Conservation (phyloP, 2,888 invertebrate species). For the Anagyrus pseudococci region DNA sequence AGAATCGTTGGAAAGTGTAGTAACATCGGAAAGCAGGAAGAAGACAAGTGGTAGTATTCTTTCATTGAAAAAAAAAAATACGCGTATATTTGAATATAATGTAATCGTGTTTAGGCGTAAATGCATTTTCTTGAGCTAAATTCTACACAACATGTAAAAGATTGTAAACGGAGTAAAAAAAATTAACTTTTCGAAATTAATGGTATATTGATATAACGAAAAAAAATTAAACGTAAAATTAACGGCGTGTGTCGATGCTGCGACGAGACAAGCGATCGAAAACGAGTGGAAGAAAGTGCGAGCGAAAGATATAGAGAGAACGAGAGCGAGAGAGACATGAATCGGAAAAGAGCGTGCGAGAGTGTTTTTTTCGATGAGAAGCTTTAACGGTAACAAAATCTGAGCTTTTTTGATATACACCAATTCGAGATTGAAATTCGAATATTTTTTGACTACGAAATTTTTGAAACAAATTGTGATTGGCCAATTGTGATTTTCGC, state of each 20-base stretch:
- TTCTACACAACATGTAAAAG: constrained; percentile 9
- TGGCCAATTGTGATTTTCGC: constrained; percentile 38
- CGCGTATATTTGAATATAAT: constrained; percentile 37
- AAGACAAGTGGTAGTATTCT: constrained; percentile 19
- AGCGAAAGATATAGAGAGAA: no score
- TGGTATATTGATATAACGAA: constrained; percentile 28
- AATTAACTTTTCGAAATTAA: constrained; percentile 24
- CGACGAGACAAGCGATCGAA: constrained; percentile 32
- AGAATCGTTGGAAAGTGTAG: constrained; percentile 9
- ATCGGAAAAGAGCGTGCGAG: constrained; percentile 31
- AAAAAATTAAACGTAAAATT: constrained; percentile 28
- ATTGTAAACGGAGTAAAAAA: constrained; percentile 5
- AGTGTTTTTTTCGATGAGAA: constrained; percentile 29
- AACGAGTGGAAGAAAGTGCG: constrained; percentile 27
- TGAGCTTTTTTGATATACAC: constrained; percentile 11
- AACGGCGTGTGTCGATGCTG: constrained; percentile 42
- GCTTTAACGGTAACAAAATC: constrained; percentile 2
- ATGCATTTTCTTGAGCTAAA: constrained; percentile 31
- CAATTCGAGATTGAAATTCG: constrained; percentile 30
- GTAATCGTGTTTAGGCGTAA: constrained; percentile 33
- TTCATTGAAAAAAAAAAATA: constrained; percentile 24
- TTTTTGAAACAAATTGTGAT: constrained; percentile 35
- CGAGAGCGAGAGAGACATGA: constrained; percentile 8
- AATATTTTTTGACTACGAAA: constrained; percentile 27
- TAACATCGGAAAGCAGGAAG: constrained; percentile 20